A percentile compares a stretch with the other conserved stretches of the same genome.
Conservation (phyloP, 2,113 vertebrate genomes). For the Menura novaehollandiae region DNA sequence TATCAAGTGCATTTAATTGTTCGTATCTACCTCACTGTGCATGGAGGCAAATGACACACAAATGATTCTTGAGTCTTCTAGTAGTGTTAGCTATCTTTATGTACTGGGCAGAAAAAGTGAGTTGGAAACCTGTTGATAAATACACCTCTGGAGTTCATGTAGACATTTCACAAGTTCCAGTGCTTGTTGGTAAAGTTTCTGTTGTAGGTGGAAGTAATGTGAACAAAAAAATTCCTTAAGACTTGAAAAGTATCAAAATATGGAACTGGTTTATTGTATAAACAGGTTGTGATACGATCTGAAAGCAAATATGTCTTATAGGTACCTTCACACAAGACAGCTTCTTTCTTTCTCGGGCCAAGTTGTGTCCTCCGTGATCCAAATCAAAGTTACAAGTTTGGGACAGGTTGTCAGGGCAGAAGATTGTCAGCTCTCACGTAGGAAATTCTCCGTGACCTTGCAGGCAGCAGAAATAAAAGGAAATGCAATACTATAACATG, state of each 20-base stretch:
- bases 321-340: accelerated
- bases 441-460: background rate
- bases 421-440: accelerated
- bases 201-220: background rate
- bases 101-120: background rate
- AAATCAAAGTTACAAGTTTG: background rate
- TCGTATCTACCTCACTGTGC: background rate
- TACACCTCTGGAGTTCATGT: accelerated
- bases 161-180: background rate
- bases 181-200: background rate
- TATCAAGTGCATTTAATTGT: background rate
- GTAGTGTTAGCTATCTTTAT: background rate
- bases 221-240: background rate
- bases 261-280: background rate
- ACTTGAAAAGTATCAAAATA: background rate
- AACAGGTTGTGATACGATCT: background rate
- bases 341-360: background rate
- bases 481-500: background rate
- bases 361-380: too few relatives aligned
- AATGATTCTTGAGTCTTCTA: background rate
- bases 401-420: accelerated
- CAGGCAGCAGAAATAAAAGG: background rate
- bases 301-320: background rate
- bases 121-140: background rate
- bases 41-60: background rate